These are phyloP conservation scores for Istiophorus platypterus DNA, from an alignment of 2,113 vertebrate genomes.

Conservation along the genomic window DNA sequence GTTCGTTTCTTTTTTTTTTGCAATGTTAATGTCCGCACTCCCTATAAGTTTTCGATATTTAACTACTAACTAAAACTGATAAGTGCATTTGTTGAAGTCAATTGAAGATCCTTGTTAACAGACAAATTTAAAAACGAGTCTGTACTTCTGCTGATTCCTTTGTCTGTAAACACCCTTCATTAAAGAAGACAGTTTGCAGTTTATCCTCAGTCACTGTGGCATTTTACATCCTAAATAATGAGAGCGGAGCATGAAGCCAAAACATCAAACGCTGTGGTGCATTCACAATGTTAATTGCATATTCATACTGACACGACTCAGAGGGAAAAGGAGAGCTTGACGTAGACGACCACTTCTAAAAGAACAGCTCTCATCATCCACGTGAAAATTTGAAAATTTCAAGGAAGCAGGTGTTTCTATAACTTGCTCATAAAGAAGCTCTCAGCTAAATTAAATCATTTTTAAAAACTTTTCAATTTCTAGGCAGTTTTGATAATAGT, in stretches of 20 bases:
- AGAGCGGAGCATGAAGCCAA: constrained; percentile 35
- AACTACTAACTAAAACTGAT: constrained; percentile 13
- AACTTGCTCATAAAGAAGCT: constrained; percentile 38
- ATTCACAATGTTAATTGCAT: constrained; percentile 44
- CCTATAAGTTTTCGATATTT: not conserved
- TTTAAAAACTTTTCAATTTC: constrained; percentile 17
- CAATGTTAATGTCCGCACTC: not conserved
- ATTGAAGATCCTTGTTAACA: constrained; percentile 23
- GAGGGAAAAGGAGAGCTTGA: constrained; percentile 40
- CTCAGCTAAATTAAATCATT: constrained; percentile 30
- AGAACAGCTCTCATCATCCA: constrained; percentile 36
- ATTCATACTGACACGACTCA: constrained; percentile 47
- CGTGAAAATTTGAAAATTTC: constrained; percentile 52
- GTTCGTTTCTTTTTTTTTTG: too few relatives aligned
- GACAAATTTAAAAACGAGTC: constrained; percentile 33
- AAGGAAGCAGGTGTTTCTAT: constrained; percentile 25
- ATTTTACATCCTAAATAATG: constrained; percentile 59
- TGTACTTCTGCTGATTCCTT: constrained; percentile 17
- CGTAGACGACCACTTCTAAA: constrained; percentile 8
- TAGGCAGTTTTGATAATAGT: constrained; percentile 31
- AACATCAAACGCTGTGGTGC: constrained; percentile 54
- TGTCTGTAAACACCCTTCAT: constrained; percentile 45
- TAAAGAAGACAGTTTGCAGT: constrained; percentile 59
- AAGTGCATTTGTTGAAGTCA: constrained; percentile 30
- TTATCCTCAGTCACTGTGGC: constrained; percentile 42